Evolutionary conservation across 2,113 vertebrate species (phyloP).

Genomic region (Aegithalos caudatus): DNA sequence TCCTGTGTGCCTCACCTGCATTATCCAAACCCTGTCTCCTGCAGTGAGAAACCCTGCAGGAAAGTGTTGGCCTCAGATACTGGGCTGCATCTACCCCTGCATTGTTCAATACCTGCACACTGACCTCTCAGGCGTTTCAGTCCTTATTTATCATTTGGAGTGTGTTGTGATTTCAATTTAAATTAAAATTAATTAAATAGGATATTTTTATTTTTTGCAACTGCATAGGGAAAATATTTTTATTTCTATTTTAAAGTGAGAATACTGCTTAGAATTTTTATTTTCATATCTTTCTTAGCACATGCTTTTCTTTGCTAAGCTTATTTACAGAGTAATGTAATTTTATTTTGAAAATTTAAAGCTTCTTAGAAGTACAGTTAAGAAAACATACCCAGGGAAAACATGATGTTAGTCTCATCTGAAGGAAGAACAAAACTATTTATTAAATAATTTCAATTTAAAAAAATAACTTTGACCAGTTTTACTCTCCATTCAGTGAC

Average conservation of each 20-base stretch:
- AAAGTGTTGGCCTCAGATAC: neutral
- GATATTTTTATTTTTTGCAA: neutral
- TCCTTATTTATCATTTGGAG: neutral
- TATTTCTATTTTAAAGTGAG: neutral
- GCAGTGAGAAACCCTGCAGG: neutral
- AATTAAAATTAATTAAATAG: neutral
- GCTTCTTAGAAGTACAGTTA: neutral
- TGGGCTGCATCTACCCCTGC: neutral
- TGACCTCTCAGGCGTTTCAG: neutral
- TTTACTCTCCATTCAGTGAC: slow-evolving; percentile 4
- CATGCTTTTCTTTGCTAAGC: neutral
- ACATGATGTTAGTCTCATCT: neutral
- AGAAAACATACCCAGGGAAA: neutral
- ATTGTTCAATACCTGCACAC: neutral
- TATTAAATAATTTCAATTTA: neutral
- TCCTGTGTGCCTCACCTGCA: neutral
- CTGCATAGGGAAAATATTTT: neutral
- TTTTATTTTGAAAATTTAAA: neutral
- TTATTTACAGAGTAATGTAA: neutral
- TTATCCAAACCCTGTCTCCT: neutral
- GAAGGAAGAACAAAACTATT: neutral
- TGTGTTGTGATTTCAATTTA: neutral
- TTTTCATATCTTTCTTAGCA: neutral
- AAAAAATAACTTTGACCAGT: neutral
- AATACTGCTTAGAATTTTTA: neutral